These are phyloP conservation scores for Axinella damicornis DNA, from an alignment of 37 sponge, comb jelly and placozoan genomes.

Conservation along the genomic window DNA sequence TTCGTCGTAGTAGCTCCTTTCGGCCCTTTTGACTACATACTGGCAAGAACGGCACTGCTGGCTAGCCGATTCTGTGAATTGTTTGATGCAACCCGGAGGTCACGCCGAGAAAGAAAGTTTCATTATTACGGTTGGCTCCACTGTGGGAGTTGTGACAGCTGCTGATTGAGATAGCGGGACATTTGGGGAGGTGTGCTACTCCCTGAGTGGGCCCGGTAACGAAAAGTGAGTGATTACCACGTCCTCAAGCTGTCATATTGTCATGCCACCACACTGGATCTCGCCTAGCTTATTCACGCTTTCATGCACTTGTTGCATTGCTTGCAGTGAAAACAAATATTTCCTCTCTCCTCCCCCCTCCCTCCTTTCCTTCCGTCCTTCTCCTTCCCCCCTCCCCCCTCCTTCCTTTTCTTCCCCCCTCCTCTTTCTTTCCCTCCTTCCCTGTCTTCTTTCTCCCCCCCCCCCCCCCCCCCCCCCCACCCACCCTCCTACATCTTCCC, in stretches of 20 bases:
- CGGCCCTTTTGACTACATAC: no score
- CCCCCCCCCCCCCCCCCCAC: background rate
- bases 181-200: constrained; percentile 42
- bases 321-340: background rate
- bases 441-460: background rate
- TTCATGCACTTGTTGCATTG: background rate
- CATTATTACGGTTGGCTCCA: background rate
- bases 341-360: background rate
- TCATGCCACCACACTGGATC: no score
- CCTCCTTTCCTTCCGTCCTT: background rate
- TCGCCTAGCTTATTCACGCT: background rate
- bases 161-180: constrained; percentile 43
- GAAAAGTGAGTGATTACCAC: no score
- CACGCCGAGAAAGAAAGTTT: no score
- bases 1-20: no score
- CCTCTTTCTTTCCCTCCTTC: no score
- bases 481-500: background rate
- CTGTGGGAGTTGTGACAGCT: constrained; percentile 43
- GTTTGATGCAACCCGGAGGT: no score
- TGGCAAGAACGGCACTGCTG: no score
- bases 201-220: background rate
- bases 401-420: no score
- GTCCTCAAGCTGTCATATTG: no score
- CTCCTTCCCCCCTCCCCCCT: no score
- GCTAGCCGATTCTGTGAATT: no score